Base-by-base conservation (phyloP, 2,113 vertebrate species). In the Callionymus lyra region DNA sequence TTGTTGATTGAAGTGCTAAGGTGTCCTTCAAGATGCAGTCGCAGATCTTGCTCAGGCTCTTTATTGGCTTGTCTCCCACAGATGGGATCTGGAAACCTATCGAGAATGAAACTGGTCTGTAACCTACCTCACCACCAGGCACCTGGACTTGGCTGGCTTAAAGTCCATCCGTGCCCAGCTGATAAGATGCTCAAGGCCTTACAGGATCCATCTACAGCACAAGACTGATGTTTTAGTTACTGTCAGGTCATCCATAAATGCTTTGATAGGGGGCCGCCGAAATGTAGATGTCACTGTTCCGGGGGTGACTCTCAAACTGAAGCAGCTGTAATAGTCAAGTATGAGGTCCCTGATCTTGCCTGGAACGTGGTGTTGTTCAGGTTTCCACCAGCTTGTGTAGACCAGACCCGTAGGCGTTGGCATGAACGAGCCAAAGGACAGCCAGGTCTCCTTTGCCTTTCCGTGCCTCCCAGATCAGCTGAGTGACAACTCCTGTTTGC, bases 231-330 rank as follows among this genome's bases (percentile, higher is more conserved):
- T 27, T 5, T 4, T 27, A 27, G 21, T 27, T 8, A 35, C 4
- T 13, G n/a, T 35, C n/a, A 35, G 34, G 11, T 35, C 34, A 12
- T 35, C 34, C 33, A 34, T 34, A n/a, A 34, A 34, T 10, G 4
- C 34, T 35, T 12, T 35, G 12, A 35, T 35, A 12, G 34, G 12
- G 33, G 33, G 4, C 12, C 6, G 34, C 34, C n/a, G 34, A 12
- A 10, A 34, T 34, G 33, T 10, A 27, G 21, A 27, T 27, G 21
- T 8, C 21, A 5, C 21, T 27, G 21, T 27, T 27, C 21, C 21
- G 4, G 8, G 4, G 21, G 21, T 27, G 21, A 27, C 21, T 5
- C 21, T 27, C 21, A 27, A 27, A 27, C 21, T 69, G 17, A 56
- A 66, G 2, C 13, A 12, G 13, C 4, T 35, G 10, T 35, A 35